These are phyloP conservation scores for Trididemnum miniatum DNA, from an alignment of 23 tunicate species.

Conservation along the genomic window DNA sequence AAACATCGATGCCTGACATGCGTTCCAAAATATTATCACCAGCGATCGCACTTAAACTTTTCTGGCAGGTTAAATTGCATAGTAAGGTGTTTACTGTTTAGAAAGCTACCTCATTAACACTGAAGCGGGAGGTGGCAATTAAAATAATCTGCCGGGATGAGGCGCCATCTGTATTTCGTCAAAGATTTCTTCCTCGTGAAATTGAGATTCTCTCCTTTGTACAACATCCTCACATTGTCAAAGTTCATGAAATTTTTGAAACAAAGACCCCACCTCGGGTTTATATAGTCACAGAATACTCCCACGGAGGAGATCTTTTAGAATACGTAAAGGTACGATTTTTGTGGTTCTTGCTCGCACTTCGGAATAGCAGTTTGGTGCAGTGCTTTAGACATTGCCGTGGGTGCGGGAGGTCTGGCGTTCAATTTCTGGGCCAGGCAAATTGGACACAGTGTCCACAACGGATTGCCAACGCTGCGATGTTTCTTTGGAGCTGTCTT, in stretches of 20 bases:
- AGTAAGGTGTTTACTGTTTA: no score
- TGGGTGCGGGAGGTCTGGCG: no score
- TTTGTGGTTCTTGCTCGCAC: neutral
- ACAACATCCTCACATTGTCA: conserved; percentile 69
- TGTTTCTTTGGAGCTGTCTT: no score
- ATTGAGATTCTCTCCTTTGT: conserved; percentile 61
- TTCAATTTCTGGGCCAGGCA: no score
- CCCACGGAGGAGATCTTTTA: conserved; percentile 71
- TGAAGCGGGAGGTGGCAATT: conserved; percentile 77
- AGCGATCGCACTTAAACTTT: no score
- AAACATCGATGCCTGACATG: no score
- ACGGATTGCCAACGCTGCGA: no score
- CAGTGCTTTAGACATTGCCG: no score
- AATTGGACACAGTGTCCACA: no score
- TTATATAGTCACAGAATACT: conserved; percentile 83
- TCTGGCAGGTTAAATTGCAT: no score
- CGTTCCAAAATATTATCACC: no score
- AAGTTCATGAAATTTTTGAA: conserved; percentile 83
- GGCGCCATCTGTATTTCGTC: conserved; percentile 70
- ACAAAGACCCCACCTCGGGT: conserved; percentile 48
- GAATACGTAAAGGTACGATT: conserved; percentile 71
- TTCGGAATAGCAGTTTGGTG: no score
- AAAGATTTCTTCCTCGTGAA: conserved; percentile 90
- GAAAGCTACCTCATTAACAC: conserved; percentile 62
- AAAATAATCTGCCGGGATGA: conserved; percentile 70